Percentiles rank a stretch among this genome's conserved stretches.
Conservation (phyloP, 2,888 invertebrate species). For the Trisateles emortualis region DNA sequence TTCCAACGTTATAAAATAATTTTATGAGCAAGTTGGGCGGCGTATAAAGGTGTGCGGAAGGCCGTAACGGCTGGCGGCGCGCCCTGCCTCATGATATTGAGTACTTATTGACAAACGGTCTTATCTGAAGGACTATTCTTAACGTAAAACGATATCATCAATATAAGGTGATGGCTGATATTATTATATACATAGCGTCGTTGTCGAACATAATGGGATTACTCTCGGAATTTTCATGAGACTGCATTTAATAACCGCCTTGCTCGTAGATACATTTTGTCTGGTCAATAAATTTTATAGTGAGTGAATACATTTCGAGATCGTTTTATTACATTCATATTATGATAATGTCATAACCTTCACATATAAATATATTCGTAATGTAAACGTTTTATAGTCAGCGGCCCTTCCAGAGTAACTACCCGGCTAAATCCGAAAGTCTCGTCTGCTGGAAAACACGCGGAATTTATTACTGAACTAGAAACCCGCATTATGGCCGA, state of each 20-base stretch:
- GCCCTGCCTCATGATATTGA: constrained; percentile 57
- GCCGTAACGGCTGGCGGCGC: constrained; percentile 56
- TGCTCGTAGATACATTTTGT: constrained; percentile 31
- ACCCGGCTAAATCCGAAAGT: constrained; percentile 51
- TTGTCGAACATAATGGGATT: too few species aligned
- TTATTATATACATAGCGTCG: too few species aligned
- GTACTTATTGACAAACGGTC: constrained; percentile 54
- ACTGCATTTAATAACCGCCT: constrained; percentile 11
- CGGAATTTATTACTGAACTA: constrained; percentile 57
- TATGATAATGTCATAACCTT: constrained; percentile 71
- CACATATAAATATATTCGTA: constrained; percentile 64
- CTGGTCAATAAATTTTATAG: constrained; percentile 60
- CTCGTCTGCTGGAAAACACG: constrained; percentile 47
- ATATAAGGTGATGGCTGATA: constrained; percentile 18
- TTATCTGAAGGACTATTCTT: constrained; percentile 54
- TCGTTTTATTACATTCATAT: constrained; percentile 69
- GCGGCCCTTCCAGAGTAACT: constrained; percentile 45
- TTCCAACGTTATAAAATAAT: constrained; percentile 47
- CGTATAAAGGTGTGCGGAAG: constrained; percentile 57
- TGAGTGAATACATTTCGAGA: constrained; percentile 58
- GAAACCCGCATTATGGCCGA: constrained; percentile 48
- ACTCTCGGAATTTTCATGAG: constrained; percentile 22
- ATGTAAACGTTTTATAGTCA: constrained; percentile 67
- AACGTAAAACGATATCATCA: constrained; percentile 28
- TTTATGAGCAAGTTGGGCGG: constrained; percentile 60